Evolutionary conservation across 2,113 vertebrate genomes (phyloP).

Genomic region (Danionella cerebrum): DNA sequence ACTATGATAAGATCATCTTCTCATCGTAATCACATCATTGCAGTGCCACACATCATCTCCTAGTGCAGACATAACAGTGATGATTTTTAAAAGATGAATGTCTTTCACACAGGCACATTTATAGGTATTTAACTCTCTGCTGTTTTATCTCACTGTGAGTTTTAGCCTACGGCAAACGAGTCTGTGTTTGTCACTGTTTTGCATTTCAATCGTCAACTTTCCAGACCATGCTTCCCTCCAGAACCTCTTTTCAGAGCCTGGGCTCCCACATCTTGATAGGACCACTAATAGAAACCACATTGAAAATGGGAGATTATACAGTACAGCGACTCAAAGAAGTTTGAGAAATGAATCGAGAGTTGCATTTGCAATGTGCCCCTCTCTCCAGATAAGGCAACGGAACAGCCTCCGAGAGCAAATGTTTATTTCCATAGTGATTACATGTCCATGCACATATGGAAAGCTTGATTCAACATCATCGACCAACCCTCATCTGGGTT

Average conservation of each 20-base stretch:
- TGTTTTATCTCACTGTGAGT: slow-evolving; percentile 12
- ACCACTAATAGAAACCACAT: slow-evolving; percentile 29
- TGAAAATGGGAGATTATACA: background rate
- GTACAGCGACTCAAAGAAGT: background rate
- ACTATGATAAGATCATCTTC: too few species aligned
- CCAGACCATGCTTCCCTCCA: background rate
- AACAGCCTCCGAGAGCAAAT: slow-evolving; percentile 14
- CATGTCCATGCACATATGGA: slow-evolving; percentile 33
- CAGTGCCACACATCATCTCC: too few species aligned
- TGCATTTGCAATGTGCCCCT: background rate
- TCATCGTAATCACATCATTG: too few species aligned
- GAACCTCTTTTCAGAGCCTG: background rate
- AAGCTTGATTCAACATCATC: slow-evolving; percentile 18
- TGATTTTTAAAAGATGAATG: too few species aligned
- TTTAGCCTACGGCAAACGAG: background rate
- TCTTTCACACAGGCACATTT: background rate
- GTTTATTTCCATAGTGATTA: slow-evolving; percentile 44
- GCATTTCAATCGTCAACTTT: slow-evolving; percentile 20
- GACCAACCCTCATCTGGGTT: slow-evolving; percentile 19
- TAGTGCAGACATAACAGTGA: too few species aligned
- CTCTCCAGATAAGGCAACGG: slow-evolving; percentile 26
- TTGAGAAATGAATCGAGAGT: background rate
- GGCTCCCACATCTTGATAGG: background rate
- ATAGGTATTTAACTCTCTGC: background rate
- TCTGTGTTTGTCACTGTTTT: slow-evolving; percentile 17